Evolutionary conservation across 2,888 invertebrate species (phyloP).

Genomic region (Macropis europaea): DNA sequence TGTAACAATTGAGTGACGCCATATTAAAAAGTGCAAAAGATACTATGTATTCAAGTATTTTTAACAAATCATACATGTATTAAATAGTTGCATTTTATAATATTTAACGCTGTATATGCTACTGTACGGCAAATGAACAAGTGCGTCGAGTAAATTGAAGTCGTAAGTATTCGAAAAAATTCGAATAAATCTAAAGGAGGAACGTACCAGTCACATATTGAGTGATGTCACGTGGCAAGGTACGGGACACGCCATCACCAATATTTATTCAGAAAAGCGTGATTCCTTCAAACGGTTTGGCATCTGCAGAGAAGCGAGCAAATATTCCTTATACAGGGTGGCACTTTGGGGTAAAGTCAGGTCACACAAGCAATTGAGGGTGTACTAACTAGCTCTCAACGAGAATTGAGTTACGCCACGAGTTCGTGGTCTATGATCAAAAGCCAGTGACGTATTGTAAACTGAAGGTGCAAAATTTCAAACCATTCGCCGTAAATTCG

Average conservation of each 20-base stretch:
- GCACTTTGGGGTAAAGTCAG: slow-evolving; percentile 56
- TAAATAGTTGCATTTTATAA: too few relatives aligned
- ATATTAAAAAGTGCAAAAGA: too few relatives aligned
- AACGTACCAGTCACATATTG: too few relatives aligned
- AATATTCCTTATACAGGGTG: slow-evolving; percentile 50
- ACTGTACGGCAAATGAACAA: too few relatives aligned
- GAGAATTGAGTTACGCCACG: slow-evolving; percentile 60
- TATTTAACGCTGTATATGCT: too few relatives aligned
- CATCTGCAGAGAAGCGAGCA: slow-evolving; percentile 43
- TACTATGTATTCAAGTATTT: too few relatives aligned
- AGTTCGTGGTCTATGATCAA: slow-evolving; percentile 53
- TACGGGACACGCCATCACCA: background rate
- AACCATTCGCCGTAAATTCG: slow-evolving; percentile 7
- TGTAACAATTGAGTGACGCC: too few relatives aligned
- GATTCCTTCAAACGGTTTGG: slow-evolving; percentile 45
- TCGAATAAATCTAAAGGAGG: too few relatives aligned
- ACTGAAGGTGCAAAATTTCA: slow-evolving; percentile 50
- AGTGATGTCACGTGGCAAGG: background rate
- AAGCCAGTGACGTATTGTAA: slow-evolving; percentile 52
- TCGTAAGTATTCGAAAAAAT: too few relatives aligned
- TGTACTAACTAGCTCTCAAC: slow-evolving; percentile 59
- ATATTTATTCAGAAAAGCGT: slow-evolving; percentile 35
- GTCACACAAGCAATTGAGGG: slow-evolving; percentile 60
- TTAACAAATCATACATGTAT: too few relatives aligned
- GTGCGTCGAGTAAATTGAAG: too few relatives aligned